These are phyloP conservation scores for Cyphomyrus plagiostoma DNA, from an alignment of 2,113 vertebrate genomes.

Conservation along the genomic window DNA sequence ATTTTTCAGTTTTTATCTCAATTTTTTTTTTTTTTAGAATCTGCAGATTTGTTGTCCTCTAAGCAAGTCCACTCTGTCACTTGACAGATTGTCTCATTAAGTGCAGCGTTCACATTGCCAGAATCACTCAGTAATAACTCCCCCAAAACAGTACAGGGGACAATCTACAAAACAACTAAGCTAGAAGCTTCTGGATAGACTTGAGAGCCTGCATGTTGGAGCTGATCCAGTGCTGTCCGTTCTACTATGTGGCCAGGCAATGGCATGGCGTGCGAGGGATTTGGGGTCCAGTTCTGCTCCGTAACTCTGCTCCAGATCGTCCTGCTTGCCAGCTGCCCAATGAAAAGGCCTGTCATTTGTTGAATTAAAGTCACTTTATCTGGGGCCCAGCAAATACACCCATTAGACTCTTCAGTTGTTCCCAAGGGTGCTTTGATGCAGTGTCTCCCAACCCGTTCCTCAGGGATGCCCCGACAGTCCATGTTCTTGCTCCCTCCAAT, in stretches of 20 bases:
- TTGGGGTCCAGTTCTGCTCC: not conserved
- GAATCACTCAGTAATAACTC: not conserved
- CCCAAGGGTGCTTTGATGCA: not conserved
- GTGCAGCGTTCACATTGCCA: not conserved
- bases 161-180: not conserved
- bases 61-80: slow-evolving; percentile 12
- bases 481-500: not conserved
- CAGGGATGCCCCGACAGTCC: not conserved
- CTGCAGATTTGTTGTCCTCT: not conserved
- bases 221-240: not conserved
- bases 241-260: not conserved
- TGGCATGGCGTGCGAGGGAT: not conserved
- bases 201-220: not conserved
- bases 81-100: not conserved
- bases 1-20: not conserved
- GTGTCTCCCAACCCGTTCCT: not conserved
- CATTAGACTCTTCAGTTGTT: not conserved
- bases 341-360: not conserved
- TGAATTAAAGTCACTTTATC: not conserved
- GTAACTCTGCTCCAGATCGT: not conserved
- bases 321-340: not conserved
- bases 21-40: not conserved
- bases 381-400: not conserved
- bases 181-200: not conserved
- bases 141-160: not conserved